Evolutionary conservation across 37 sponge, comb jelly and placozoan genomes (phyloP).

Genomic region (Ephydatia muelleri): DNA sequence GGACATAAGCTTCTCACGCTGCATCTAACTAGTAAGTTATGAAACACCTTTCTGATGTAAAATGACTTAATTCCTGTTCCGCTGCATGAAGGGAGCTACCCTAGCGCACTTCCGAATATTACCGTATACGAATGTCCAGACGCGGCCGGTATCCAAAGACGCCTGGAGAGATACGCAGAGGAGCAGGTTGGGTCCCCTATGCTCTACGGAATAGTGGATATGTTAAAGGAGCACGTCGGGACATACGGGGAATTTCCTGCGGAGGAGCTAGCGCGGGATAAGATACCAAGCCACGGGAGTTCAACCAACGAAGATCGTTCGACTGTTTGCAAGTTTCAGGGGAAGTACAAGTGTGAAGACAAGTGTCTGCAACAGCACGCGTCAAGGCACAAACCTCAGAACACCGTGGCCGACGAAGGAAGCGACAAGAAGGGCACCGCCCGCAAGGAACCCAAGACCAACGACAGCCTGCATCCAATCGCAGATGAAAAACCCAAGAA

Average conservation of each 20-base stretch:
- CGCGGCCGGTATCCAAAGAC: slow-evolving; percentile 30
- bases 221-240: slow-evolving; percentile 44
- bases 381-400: neutral
- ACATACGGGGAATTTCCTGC: neutral
- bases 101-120: slow-evolving; percentile 27
- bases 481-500: neutral
- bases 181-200: slow-evolving; percentile 41
- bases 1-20: slow-evolving; percentile 17
- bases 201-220: slow-evolving; percentile 40
- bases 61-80: neutral
- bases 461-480: too few relatives aligned
- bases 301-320: neutral
- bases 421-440: neutral
- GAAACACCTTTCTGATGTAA: neutral
- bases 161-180: neutral
- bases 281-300: neutral
- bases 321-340: slow-evolving; percentile 62
- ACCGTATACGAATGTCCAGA: slow-evolving; percentile 10
- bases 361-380: slow-evolving; percentile 47
- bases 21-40: slow-evolving; percentile 2
- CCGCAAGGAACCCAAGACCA: neutral
- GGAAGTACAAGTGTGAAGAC: slow-evolving; percentile 74
- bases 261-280: neutral
- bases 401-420: neutral
- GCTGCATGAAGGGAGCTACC: slow-evolving; percentile 56